phyloP scores from a whole-genome alignment of 2,797 vertebrate species.

The Myotis vivesi region DNA sequence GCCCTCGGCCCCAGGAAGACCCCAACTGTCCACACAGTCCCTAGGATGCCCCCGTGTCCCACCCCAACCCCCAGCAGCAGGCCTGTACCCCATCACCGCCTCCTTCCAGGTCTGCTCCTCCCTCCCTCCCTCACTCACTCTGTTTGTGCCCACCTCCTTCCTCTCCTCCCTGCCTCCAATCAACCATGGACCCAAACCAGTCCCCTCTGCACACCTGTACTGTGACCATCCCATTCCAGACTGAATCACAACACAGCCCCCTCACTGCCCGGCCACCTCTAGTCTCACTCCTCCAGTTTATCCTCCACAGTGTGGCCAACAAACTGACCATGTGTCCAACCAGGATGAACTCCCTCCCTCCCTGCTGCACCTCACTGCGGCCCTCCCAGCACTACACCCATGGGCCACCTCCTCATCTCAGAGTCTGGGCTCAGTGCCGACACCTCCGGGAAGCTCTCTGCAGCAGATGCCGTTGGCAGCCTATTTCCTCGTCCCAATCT shows the following conservation, averaged over 20 bases:
- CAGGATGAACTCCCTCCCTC: neutral
- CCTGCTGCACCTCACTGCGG: fast-evolving
- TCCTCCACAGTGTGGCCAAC: fast-evolving
- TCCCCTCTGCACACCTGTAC: too few relatives aligned
- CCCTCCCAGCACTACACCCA: neutral
- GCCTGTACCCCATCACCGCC: fast-evolving
- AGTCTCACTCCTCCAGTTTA: neutral
- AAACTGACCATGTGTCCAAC: neutral
- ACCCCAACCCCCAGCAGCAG: neutral
- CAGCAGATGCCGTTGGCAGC: fast-evolving
- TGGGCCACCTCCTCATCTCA: fast-evolving
- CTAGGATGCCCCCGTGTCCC: fast-evolving
- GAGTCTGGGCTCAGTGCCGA: neutral
- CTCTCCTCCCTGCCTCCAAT: neutral
- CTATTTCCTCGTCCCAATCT: neutral
- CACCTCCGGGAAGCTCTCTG: neutral
- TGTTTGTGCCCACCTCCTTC: neutral
- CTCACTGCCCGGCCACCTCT: neutral
- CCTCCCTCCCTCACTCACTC: neutral
- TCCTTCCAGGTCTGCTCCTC: neutral
- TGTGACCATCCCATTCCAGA: neutral
- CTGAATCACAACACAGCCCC: fast-evolving
- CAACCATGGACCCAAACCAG: neutral
- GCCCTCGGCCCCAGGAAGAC: neutral
- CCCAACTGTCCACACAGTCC: neutral